These are phyloP conservation scores for Acanthurus tractus DNA, from an alignment of 2,797 vertebrate species.

Conservation along the genomic window DNA sequence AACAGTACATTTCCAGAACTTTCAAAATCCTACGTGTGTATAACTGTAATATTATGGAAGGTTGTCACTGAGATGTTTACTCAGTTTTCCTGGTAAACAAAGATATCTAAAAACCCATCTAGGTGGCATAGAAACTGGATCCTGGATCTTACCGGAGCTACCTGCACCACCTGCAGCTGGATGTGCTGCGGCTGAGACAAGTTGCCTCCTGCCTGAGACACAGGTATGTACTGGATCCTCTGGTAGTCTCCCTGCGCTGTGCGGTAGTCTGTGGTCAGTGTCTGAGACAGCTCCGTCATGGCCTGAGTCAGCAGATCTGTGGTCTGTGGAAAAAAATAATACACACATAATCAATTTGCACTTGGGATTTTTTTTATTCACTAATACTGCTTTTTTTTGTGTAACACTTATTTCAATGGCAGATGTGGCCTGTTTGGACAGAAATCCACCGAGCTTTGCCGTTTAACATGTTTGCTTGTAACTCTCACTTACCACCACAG, in stretches of 20 bases:
- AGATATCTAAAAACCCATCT: no score
- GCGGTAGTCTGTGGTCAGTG: constrained; percentile 94
- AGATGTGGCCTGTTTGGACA: not conserved
- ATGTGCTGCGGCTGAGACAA: constrained; percentile 95
- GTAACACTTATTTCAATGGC: not conserved
- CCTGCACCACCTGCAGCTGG: constrained; percentile 97
- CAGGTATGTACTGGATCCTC: constrained; percentile 97
- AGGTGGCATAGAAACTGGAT: no score
- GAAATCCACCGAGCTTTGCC: not conserved
- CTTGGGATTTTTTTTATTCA: not conserved
- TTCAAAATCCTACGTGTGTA: not conserved
- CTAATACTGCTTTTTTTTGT: not conserved
- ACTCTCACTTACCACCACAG: constrained; percentile 91
- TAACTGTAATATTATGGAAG: no score
- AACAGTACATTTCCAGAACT: not conserved
- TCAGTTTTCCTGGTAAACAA: not conserved
- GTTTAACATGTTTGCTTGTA: not conserved
- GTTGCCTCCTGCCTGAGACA: constrained; percentile 90
- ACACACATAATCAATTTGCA: no score
- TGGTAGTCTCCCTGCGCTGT: constrained; percentile 95
- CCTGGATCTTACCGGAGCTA: constrained; percentile 89
- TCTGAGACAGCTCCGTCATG: constrained; percentile 98
- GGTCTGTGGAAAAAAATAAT: constrained; percentile 83
- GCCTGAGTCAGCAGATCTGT: constrained; percentile 97
- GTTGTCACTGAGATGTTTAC: not conserved